Base-by-base conservation (phyloP, 2,797 vertebrate genomes). In the Threskiornis aethiopicus region DNA sequence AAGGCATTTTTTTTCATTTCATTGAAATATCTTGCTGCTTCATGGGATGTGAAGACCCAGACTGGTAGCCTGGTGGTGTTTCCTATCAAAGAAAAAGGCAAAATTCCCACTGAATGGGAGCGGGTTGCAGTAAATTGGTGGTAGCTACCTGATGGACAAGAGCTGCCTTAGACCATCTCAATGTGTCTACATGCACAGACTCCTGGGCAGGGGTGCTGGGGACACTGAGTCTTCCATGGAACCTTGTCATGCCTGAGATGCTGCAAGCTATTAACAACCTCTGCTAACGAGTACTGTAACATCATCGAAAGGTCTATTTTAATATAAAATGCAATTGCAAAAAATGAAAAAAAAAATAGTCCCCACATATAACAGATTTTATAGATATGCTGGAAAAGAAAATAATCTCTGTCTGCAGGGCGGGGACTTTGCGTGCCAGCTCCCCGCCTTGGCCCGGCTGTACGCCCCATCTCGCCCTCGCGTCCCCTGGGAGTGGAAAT, bases 341-440 rank as follows among this genome's bases (percentile, higher is more conserved):
- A 55, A 61, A 57, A 29, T 54, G 4, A 17, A 11, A 25, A 31
- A n/a, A 47, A 76, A 44, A 14, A 33, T 39, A 39, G 15, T 61
- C 78, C 20, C 5, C 18, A 57, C 12, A 16, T 54, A 78, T 54
- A 78, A 42, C 6, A 78, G 66, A 84, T 88, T 86, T 92, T 93
- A 70, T 51, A 92, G 90, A 91, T 72, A 89, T 28, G 2, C 8
- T 93, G 76, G 82, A 92, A 92, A 93, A 89, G 90, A 89, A 94
- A 94, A 82, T 62, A 81, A 58, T 66, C 39, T 78, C 39, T 65
- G 33, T 72, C 82, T 90, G 55, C 67, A 84, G 51, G 76, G 66
- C 1, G 25, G 61, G 65, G 75, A 26, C 65, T 80, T n/a, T 44
- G 54, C 26, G 42, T 85, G 58, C 93, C 83, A 91, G 25, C 22